Evolutionary conservation across 2,797 vertebrate species (phyloP).

Genomic region (Sebastes itinus): DNA sequence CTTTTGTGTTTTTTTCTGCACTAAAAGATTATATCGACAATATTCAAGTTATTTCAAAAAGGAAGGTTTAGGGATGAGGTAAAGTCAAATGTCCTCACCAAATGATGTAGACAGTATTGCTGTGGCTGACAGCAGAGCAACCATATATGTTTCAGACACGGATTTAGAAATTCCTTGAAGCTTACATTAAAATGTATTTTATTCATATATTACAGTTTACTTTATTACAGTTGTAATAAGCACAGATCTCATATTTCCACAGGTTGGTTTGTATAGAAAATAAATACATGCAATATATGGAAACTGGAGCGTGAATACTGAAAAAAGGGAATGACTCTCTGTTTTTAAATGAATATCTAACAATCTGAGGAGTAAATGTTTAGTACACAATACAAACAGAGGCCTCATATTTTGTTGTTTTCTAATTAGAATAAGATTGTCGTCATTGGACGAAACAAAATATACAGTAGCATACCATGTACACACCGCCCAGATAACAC

Average conservation of each 20-base stretch:
- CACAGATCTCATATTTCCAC: conserved; percentile 18
- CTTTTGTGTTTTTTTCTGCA: too few species aligned
- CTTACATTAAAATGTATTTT: background rate
- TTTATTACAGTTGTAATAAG: background rate
- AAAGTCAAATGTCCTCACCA: too few species aligned
- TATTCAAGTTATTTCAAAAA: too few species aligned
- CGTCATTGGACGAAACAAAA: background rate
- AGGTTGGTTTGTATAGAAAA: conserved; percentile 8
- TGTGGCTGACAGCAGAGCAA: background rate
- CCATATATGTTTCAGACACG: background rate
- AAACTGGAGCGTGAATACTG: background rate
- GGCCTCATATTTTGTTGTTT: background rate
- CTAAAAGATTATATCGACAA: too few species aligned
- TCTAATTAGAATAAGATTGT: background rate
- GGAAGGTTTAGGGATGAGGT: too few species aligned
- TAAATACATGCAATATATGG: background rate
- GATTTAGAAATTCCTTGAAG: background rate
- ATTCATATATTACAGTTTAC: background rate
- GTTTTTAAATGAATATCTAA: background rate
- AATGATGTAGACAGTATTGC: too few species aligned
- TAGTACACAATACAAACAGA: background rate
- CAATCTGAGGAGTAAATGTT: background rate
- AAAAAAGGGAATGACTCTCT: background rate
- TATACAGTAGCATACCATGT: background rate
- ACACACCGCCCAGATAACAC: background rate